Base-by-base conservation (phyloP, 1,140 invertebrate species). In the Sitophilus oryzae region DNA sequence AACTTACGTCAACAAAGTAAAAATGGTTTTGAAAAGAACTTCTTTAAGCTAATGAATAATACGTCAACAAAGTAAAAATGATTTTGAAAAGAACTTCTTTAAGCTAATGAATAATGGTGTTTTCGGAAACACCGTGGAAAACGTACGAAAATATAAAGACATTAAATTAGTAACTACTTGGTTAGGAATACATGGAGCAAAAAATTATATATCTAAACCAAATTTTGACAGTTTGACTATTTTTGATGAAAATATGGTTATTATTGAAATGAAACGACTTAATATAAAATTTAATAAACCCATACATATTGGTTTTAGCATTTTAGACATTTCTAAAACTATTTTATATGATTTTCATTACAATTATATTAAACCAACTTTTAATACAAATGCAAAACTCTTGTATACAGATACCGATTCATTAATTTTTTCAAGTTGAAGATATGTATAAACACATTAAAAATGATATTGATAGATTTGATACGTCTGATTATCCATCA, bases 11-110 rank as follows among this genome's bases (percentile, higher is more conserved):
- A 62, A 48, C n/a, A 35, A 22, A 66, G 70, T 5, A 69, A 47
- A 61, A 10, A 34, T 45, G 48, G 51, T 49, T 35, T 76, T 76
- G 59, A 76, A 75, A 61, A 78, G n/a, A n/a, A n/a, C n/a, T n/a
- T n/a, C n/a, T n/a, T n/a, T n/a, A n/a, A n/a, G n/a, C n/a, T n/a
- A n/a, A n/a, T n/a, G n/a, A n/a, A n/a, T n/a, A n/a, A n/a, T n/a
- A n/a, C n/a, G n/a, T n/a, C n/a, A n/a, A n/a, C n/a, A n/a, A n/a
- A n/a, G n/a, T n/a, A n/a, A n/a, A n/a, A n/a, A n/a, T n/a, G n/a
- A n/a, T n/a, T n/a, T n/a, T n/a, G n/a, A n/a, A n/a, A n/a, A n/a
- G n/a, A n/a, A n/a, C n/a, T n/a, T n/a, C n/a, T n/a, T n/a, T n/a
- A n/a, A n/a, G n/a, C n/a, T n/a, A n/a, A n/a, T n/a, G n/a, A n/a